A percentile compares a stretch with the other conserved stretches of the same genome.
Evolutionary conservation across 2,113 vertebrate species (phyloP).

Genomic region (Dipodomys merriami): DNA sequence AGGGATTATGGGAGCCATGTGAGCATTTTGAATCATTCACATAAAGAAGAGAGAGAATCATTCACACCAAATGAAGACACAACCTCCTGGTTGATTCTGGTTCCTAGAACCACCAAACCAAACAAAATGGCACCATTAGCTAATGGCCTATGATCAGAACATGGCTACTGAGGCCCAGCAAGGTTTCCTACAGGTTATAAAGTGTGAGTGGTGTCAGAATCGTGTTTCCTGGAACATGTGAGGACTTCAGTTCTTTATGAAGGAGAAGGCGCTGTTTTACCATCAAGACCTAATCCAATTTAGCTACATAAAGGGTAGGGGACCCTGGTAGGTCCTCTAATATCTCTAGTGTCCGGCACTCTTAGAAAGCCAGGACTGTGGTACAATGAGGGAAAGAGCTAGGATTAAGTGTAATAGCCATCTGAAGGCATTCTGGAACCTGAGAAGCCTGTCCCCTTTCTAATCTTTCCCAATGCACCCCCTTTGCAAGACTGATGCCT

Average conservation of each 20-base stretch:
- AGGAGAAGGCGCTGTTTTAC: not conserved
- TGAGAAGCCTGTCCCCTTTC: not conserved
- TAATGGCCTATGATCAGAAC: not conserved
- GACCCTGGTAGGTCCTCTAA: not conserved
- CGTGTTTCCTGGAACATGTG: not conserved
- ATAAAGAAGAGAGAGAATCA: not conserved
- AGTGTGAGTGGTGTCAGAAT: not conserved
- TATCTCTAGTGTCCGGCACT: not conserved
- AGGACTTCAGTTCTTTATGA: accelerated
- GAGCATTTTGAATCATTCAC: not conserved
- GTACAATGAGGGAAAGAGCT: accelerated
- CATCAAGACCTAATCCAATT: not conserved
- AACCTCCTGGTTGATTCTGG: not conserved
- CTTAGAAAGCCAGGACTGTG: not conserved
- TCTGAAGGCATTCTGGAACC: not conserved
- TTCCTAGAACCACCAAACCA: not conserved
- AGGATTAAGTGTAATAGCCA: not conserved
- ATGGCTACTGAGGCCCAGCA: not conserved
- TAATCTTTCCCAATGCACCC: not conserved
- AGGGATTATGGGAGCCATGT: not conserved
- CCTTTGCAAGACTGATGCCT: not conserved
- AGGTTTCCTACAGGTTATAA: not conserved
- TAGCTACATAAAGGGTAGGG: not conserved
- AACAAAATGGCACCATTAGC: not conserved
- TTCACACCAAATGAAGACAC: not conserved